Percentiles rank a stretch among this genome's conserved stretches.
Evolutionary conservation across 2,888 invertebrate species (phyloP).

Genomic region (Conomelus anceps): DNA sequence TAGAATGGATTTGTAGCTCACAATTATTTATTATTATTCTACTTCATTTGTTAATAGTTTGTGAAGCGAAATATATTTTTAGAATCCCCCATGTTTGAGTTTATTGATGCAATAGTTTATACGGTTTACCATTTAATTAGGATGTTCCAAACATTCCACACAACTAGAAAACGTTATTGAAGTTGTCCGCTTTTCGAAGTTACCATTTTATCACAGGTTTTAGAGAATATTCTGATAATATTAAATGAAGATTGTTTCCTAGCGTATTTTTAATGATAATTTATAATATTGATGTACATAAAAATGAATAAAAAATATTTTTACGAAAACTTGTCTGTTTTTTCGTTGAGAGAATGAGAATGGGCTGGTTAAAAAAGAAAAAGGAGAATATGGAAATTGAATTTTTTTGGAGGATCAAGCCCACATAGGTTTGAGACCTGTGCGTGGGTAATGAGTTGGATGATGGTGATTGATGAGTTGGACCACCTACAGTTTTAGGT

Average conservation of each 20-base stretch:
- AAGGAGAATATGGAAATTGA: too few relatives aligned
- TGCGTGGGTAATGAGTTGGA: too few relatives aligned
- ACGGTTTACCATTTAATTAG: neutral
- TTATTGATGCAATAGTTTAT: too few relatives aligned
- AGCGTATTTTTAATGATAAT: neutral
- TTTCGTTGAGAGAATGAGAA: neutral
- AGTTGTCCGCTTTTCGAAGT: neutral
- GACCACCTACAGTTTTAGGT: too few relatives aligned
- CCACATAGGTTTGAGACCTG: too few relatives aligned
- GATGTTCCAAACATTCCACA: neutral
- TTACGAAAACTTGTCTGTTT: neutral
- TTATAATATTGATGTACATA: neutral
- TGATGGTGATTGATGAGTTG: too few relatives aligned
- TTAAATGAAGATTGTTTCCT: neutral
- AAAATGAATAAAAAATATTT: neutral
- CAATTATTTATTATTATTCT: too few relatives aligned
- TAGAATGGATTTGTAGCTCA: too few relatives aligned
- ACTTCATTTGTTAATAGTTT: too few relatives aligned
- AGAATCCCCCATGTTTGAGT: neutral
- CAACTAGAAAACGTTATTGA: neutral
- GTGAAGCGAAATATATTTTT: neutral
- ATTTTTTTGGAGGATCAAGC: too few relatives aligned
- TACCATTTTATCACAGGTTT: neutral
- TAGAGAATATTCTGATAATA: neutral
- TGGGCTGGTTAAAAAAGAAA: too few relatives aligned